Percentiles rank a stretch among this genome's conserved stretches.
phyloP scores from a whole-genome alignment of 2,888 invertebrate species.

The Erebia palarica region DNA sequence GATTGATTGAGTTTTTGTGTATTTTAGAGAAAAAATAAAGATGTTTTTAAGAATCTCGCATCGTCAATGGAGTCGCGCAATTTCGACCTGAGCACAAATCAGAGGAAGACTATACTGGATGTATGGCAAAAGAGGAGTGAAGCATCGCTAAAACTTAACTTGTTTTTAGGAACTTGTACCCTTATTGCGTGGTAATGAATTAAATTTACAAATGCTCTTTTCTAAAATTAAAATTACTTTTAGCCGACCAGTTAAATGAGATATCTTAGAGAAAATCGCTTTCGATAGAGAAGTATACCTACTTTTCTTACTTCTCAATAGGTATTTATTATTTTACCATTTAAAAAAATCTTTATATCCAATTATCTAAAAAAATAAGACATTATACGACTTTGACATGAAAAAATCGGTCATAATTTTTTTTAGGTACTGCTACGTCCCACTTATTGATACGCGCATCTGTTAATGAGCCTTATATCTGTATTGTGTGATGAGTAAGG shows the following conservation, averaged over 20 bases:
- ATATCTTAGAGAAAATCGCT: too few relatives aligned
- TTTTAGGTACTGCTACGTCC: too few relatives aligned
- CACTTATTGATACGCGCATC: too few relatives aligned
- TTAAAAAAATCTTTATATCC: too few relatives aligned
- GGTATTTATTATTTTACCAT: too few relatives aligned
- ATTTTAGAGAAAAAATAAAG: conserved; percentile 51
- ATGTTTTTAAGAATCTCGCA: conserved; percentile 58
- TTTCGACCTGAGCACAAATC: conserved; percentile 60
- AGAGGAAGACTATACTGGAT: conserved; percentile 53
- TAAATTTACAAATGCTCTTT: background rate
- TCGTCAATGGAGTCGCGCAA: conserved; percentile 61
- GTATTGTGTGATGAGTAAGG: too few relatives aligned
- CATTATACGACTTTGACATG: too few relatives aligned
- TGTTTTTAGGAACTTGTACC: conserved; percentile 61
- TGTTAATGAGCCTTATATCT: too few relatives aligned
- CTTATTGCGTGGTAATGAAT: conserved; percentile 57
- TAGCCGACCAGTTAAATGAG: background rate
- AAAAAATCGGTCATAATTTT: too few relatives aligned
- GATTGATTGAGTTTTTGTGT: background rate
- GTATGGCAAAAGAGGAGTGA: conserved; percentile 59
- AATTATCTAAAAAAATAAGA: too few relatives aligned
- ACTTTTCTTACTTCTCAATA: too few relatives aligned
- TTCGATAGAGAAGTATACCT: too few relatives aligned
- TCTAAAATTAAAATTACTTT: conserved; percentile 1
- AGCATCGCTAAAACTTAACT: conserved; percentile 56